Evolutionary conservation across 92 coral and sea anemone genomes (phyloP).

Genomic region (Epizoanthus illoricatus): DNA sequence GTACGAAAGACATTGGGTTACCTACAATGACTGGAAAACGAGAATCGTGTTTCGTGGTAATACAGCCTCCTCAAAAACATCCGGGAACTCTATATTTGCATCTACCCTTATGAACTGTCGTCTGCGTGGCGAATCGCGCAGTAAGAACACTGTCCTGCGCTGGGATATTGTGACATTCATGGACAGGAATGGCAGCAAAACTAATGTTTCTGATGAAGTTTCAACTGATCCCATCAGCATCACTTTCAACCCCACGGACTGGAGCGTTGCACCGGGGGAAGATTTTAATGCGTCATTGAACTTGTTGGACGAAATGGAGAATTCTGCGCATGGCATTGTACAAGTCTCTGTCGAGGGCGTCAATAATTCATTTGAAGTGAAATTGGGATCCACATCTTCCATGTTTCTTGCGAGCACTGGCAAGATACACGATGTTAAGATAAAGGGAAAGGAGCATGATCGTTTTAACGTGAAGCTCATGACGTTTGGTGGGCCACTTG

Average conservation of each 20-base stretch:
- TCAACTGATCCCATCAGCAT: slow-evolving; percentile 78
- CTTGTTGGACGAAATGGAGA: slow-evolving; percentile 66
- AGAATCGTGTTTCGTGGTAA: slow-evolving; percentile 73
- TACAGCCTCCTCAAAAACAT: slow-evolving; percentile 34
- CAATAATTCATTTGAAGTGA: slow-evolving; percentile 24
- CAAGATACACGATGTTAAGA: slow-evolving; percentile 30
- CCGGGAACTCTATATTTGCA: slow-evolving; percentile 75
- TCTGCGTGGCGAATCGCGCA: slow-evolving; percentile 57
- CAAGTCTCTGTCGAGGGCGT: slow-evolving; percentile 36
- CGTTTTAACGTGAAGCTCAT: slow-evolving; percentile 53
- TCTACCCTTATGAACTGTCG: slow-evolving; percentile 77
- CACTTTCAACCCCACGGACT: slow-evolving; percentile 37
- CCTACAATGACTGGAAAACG: slow-evolving; percentile 57
- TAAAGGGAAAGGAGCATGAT: slow-evolving; percentile 48
- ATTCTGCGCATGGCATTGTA: slow-evolving; percentile 68
- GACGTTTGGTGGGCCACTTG: slow-evolving; percentile 55
- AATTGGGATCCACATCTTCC: slow-evolving; percentile 56
- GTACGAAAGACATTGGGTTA: slow-evolving; percentile 25
- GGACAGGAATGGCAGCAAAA: slow-evolving; percentile 35
- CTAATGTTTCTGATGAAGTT: slow-evolving; percentile 49
- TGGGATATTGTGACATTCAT: slow-evolving; percentile 70
- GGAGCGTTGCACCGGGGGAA: slow-evolving; percentile 83
- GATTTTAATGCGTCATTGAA: slow-evolving; percentile 56
- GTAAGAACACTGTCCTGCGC: slow-evolving; percentile 55
- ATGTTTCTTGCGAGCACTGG: slow-evolving; percentile 58